These are phyloP conservation scores for Rhizoglyphus robini DNA, from an alignment of 1,140 invertebrate species.

Conservation along the genomic window DNA sequence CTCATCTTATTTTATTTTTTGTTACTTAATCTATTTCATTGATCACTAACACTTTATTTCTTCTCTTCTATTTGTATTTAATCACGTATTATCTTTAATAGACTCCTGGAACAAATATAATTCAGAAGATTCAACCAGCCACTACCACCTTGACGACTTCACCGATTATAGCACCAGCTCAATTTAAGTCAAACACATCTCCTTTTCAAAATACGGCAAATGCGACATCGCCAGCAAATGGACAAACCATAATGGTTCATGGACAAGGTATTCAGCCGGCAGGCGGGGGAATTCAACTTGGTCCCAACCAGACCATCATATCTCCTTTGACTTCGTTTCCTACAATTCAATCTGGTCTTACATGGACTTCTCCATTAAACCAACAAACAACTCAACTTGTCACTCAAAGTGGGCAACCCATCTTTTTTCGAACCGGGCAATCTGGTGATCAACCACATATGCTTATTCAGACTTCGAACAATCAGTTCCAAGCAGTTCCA, in stretches of 20 bases:
- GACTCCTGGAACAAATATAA: neutral
- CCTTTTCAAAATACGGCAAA: neutral
- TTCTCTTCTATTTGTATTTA: no score
- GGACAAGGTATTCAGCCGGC: conserved; percentile 1
- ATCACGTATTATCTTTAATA: neutral
- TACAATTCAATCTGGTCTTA: neutral
- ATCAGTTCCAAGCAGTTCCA: conserved; percentile 12
- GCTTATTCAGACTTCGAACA: conserved; percentile 16
- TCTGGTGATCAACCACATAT: conserved; percentile 4
- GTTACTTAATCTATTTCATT: neutral
- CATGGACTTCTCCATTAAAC: conserved; percentile 9
- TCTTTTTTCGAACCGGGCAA: conserved; percentile 11
- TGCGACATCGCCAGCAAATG: neutral
- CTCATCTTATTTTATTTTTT: neutral
- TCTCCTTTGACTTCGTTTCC: conserved; percentile 3
- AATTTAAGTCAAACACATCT: conserved; percentile 5
- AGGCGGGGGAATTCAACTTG: neutral
- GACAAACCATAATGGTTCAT: conserved; percentile 10
- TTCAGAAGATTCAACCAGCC: conserved; percentile 13
- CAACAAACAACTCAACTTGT: neutral
- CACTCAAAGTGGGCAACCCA: neutral
- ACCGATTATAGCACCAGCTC: neutral
- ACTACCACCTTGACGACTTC: neutral
- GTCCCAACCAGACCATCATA: neutral
- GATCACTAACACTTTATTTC: neutral